Evolutionary conservation across 2,888 invertebrate species (phyloP), one percentile per base, ranked within the genome.

Genomic region (Drosophila quinaria): DNA sequence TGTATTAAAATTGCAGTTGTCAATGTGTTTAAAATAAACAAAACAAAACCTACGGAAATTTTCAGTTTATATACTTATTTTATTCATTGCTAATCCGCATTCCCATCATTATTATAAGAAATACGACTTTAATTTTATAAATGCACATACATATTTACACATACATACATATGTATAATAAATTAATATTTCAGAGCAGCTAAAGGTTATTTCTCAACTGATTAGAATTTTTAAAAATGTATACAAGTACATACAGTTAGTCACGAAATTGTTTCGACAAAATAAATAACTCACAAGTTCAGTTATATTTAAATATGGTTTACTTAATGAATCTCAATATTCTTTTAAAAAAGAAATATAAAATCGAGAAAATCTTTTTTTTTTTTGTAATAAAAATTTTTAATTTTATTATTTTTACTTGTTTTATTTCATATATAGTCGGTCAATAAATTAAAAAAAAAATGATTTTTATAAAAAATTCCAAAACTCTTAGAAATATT

Each of bases 201-300:
- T 29, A 29, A 41, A 29, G 37, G 54, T 54, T 41, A 39, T 8
- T 52, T 33, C 11, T 8, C 17, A 50, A 54, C 25, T 54, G 37
- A 39, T 54, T 15, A 54, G n/a, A 37, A 22, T 22, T 25, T n/a
- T 19, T 22, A 10, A n/a, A 15, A n/a, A 39, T 25, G 15, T 15
- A 22, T 5, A 13, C 35, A 6, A n/a, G 6, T 37, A n/a, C n/a
- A 37, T 37, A 35, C 35, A 37, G 37, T n/a, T n/a, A n/a, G 37
- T n/a, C 37, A n/a, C 6, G 37, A 6, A 37, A 37, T 37, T 37
- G 1, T n/a, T 37, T 37, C n/a, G 37, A 6, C n/a, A 37, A 35
- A 35, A 11, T 4, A 13, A 35, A 29, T 29, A 29, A 29, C 0
- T 29, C 8, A 29, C 29, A 29, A 8, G 25, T 25, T 6, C 8